Conservation (phyloP, 2,113 vertebrate species). For the Anarrhichthys ocellatus region DNA sequence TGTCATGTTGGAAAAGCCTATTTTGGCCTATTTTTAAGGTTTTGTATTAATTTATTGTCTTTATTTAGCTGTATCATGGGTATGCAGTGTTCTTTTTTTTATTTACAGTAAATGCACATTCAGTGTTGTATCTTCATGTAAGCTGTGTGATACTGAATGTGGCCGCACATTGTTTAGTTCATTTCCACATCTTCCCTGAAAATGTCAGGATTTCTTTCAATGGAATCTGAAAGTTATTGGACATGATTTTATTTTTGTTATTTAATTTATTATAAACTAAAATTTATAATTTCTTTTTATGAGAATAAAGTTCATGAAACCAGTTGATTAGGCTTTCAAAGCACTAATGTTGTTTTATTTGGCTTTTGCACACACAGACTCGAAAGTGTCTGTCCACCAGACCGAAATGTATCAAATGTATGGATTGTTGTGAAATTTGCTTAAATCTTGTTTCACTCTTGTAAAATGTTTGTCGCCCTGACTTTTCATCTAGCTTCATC, state of each 20-base stretch:
- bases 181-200: conserved; percentile 19
- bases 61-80: conserved; percentile 28
- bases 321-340: neutral
- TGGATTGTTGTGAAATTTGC: neutral
- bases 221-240: conserved; percentile 45
- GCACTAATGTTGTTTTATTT: neutral
- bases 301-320: conserved; percentile 65
- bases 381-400: neutral
- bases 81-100: conserved; percentile 47
- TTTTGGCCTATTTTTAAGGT: conserved; percentile 60
- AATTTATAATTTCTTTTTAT: conserved; percentile 67
- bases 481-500: neutral
- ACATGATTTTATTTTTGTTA: conserved; percentile 69
- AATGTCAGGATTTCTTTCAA: conserved; percentile 29
- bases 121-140: conserved; percentile 23
- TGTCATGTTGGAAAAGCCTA: conserved; percentile 47
- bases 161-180: conserved; percentile 11
- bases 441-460: neutral
- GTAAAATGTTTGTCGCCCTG: neutral
- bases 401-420: neutral
- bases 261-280: conserved; percentile 63
- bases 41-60: conserved; percentile 46
- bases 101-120: conserved; percentile 37
- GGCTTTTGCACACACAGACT: neutral
- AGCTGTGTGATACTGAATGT: conserved; percentile 65